phyloP scores from a whole-genome alignment of 2,888 invertebrate genomes.

The Drosophila tanythrix region DNA sequence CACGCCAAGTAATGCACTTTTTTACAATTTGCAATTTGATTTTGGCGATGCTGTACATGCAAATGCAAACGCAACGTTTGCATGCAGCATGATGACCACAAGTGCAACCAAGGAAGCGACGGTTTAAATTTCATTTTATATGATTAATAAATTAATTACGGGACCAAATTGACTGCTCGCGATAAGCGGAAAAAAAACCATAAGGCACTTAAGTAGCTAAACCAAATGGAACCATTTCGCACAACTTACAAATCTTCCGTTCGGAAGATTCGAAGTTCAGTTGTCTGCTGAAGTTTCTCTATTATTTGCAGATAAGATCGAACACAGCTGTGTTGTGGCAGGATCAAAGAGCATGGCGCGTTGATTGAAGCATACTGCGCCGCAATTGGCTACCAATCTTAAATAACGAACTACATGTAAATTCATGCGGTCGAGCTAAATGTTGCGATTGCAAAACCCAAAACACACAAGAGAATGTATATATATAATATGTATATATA shows the following conservation, averaged over 20 bases:
- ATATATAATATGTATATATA: not conserved
- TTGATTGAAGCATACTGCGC: constrained; percentile 7
- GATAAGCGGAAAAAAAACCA: not conserved
- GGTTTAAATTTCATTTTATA: constrained; percentile 20
- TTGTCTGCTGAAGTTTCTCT: constrained; percentile 7
- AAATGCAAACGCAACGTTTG: constrained; percentile 37
- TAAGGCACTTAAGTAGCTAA: not conserved
- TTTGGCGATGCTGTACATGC: constrained; percentile 33
- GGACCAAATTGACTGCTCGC: constrained; percentile 33
- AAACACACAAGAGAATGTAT: not conserved
- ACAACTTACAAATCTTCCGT: not conserved
- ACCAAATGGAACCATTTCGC: constrained; percentile 9
- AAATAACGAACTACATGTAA: constrained; percentile 36
- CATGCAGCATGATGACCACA: constrained; percentile 39
- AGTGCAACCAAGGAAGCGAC: constrained; percentile 39
- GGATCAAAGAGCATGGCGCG: constrained; percentile 12
- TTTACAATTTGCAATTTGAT: not conserved
- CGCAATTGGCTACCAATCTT: constrained; percentile 34
- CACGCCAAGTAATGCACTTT: constrained; percentile 58
- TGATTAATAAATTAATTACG: constrained; percentile 44
- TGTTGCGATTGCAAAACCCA: constrained; percentile 64
- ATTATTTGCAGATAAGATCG: not conserved
- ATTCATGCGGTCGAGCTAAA: constrained; percentile 38
- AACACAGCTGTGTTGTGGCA: not conserved
- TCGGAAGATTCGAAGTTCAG: not conserved